Conservation (phyloP, 2,888 invertebrate genomes). For the Scrobipalpa atriplicella region DNA sequence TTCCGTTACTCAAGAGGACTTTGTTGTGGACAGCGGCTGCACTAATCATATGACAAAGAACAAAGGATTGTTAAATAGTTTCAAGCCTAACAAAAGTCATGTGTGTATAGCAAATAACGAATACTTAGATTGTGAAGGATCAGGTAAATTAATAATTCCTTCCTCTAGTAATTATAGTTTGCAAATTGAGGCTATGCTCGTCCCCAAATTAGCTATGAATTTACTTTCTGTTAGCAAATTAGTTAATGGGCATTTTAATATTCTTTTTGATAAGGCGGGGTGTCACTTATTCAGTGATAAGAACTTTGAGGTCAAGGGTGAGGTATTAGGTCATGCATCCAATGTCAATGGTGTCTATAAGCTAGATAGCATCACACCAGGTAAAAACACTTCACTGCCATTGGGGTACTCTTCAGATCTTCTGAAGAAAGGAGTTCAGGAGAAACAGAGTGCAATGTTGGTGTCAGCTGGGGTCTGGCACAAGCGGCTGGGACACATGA, state of each 20-base stretch:
- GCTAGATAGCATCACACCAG: conserved; percentile 1
- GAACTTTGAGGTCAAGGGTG: background rate
- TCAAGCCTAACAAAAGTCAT: background rate
- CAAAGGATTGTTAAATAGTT: background rate
- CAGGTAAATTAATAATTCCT: background rate
- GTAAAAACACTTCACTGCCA: background rate
- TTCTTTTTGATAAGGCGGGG: background rate
- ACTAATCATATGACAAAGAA: background rate
- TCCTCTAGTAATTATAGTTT: background rate
- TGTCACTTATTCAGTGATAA: background rate
- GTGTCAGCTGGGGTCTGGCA: conserved; percentile 29
- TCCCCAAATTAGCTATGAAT: background rate
- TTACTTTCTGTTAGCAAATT: conserved; percentile 10
- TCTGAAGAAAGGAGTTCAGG: background rate
- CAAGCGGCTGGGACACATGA: conserved; percentile 23
- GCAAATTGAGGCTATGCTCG: background rate
- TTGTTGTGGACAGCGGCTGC: conserved; percentile 1
- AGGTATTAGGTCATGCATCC: background rate
- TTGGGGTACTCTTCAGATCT: background rate
- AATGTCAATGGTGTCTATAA: conserved; percentile 1
- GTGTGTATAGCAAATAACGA: background rate
- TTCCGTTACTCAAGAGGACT: background rate
- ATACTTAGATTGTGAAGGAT: background rate
- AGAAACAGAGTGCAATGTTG: conserved; percentile 7
- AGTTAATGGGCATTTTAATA: background rate